These are phyloP conservation scores for Brachypodius melanocephalos DNA, from an alignment of 2,113 vertebrate species.

Conservation along the genomic window DNA sequence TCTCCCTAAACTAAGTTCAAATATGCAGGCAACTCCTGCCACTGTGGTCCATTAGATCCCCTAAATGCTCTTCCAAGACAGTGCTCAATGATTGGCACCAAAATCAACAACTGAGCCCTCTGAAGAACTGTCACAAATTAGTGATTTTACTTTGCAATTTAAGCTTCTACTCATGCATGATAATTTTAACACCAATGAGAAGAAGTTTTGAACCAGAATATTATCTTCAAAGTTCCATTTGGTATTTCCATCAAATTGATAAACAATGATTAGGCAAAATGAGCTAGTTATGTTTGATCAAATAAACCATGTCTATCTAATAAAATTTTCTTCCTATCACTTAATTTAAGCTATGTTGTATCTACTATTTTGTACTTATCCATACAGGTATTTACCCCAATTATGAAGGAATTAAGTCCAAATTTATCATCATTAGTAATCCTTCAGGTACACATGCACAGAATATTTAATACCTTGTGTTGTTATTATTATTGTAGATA, in stretches of 20 bases:
- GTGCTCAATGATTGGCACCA: background rate
- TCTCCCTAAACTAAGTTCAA: background rate
- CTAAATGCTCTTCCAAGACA: background rate
- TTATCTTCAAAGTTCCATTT: background rate
- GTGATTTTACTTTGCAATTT: background rate
- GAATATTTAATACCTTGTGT: background rate
- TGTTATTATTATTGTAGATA: background rate
- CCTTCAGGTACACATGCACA: background rate
- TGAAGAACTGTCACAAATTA: background rate
- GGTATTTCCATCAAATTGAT: background rate
- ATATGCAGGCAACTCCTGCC: background rate
- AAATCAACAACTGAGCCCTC: background rate
- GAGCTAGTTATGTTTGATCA: background rate
- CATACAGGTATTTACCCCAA: background rate
- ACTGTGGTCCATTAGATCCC: background rate
- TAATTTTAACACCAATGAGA: background rate
- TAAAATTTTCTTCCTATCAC: background rate
- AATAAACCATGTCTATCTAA: background rate
- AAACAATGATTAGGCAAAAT: background rate
- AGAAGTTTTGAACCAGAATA: background rate
- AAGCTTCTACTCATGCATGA: background rate
- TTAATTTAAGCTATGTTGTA: background rate
- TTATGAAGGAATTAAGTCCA: background rate
- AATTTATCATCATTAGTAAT: background rate
- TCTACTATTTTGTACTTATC: background rate